Conservation (phyloP, 1,140 invertebrate species). For the Dendroctonus valens region DNA sequence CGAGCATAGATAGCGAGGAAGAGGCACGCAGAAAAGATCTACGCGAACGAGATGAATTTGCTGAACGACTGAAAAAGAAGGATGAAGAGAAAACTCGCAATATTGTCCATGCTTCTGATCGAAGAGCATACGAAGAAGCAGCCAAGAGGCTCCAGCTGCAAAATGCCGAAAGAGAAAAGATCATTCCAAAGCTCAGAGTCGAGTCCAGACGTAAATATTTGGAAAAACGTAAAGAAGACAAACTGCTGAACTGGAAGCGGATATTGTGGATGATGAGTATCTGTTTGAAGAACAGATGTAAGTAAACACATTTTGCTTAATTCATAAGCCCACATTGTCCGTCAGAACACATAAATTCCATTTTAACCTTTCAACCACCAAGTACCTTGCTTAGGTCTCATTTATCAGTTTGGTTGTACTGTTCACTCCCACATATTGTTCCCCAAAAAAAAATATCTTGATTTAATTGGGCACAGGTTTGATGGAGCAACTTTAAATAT, state of each 20-base stretch:
- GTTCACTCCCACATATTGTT: too few species aligned
- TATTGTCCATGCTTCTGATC: constrained; percentile 70
- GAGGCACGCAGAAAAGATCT: constrained; percentile 74
- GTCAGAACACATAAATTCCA: too few species aligned
- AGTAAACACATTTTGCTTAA: constrained; percentile 46
- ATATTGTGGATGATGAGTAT: constrained; percentile 96
- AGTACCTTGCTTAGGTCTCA: too few species aligned
- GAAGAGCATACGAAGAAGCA: constrained; percentile 85
- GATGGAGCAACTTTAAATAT: too few species aligned
- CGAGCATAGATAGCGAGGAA: constrained; percentile 55
- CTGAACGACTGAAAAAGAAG: constrained; percentile 79
- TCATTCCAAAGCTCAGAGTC: constrained; percentile 83
- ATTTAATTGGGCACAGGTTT: too few species aligned
- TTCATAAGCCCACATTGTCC: too few species aligned
- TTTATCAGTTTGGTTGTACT: too few species aligned
- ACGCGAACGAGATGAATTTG: constrained; percentile 92
- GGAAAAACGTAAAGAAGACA: constrained; percentile 93
- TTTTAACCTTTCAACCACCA: too few species aligned
- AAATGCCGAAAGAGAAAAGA: constrained; percentile 77
- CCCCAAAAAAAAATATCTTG: too few species aligned
- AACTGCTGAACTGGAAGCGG: constrained; percentile 92
- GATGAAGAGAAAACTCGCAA: constrained; percentile 90
- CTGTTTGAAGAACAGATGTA: constrained; percentile 86
- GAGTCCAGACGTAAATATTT: constrained; percentile 94
- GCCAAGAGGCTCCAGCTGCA: constrained; percentile 88